A percentile compares a stretch with the other conserved stretches of the same genome.
These are phyloP conservation scores for Melanotus villosus DNA, from an alignment of 2,888 invertebrate genomes.

Conservation along the genomic window DNA sequence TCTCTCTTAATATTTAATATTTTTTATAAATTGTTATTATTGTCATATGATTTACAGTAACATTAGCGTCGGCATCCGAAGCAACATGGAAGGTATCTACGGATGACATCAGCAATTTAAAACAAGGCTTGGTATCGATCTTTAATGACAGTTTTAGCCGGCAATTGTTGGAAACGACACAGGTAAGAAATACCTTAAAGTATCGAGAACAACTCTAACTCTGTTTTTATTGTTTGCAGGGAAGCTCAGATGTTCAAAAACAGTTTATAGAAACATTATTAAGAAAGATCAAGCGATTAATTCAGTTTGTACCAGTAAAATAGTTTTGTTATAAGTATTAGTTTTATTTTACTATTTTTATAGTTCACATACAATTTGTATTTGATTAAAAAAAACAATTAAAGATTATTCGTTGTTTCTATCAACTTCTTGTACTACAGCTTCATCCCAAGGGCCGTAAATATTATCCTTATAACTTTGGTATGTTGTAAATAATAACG, in stretches of 20 bases:
- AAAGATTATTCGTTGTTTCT: slow-evolving; percentile 14
- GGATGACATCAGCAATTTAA: slow-evolving; percentile 77
- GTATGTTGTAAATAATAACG: slow-evolving; percentile 81
- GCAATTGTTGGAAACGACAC: slow-evolving; percentile 78
- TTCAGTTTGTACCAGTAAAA: slow-evolving; percentile 81
- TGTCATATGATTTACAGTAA: slow-evolving; percentile 64
- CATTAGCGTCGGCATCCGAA: slow-evolving; percentile 67
- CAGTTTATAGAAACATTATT: slow-evolving; percentile 82
- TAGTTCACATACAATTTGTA: slow-evolving; percentile 44
- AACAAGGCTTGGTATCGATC: slow-evolving; percentile 79
- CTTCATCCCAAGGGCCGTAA: slow-evolving; percentile 99
- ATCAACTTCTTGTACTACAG: slow-evolving; percentile 79
- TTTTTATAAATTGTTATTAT: no score
- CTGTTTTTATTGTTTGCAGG: slow-evolving; percentile 66
- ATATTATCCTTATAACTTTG: slow-evolving; percentile 91
- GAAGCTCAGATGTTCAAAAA: slow-evolving; percentile 76
- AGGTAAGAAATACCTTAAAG: no score
- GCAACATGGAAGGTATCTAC: slow-evolving; percentile 73
- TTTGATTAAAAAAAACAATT: neutral
- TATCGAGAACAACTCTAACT: neutral
- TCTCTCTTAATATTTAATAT: no score
- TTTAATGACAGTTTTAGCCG: slow-evolving; percentile 86
- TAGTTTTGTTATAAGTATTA: slow-evolving; percentile 54
- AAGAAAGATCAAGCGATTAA: slow-evolving; percentile 83
- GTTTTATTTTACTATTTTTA: slow-evolving; percentile 37